A percentile compares a stretch with the other conserved stretches of the same genome.
Evolutionary conservation across 2,888 invertebrate genomes (phyloP).

Genomic region (Hirtodrosophila histrioides): DNA sequence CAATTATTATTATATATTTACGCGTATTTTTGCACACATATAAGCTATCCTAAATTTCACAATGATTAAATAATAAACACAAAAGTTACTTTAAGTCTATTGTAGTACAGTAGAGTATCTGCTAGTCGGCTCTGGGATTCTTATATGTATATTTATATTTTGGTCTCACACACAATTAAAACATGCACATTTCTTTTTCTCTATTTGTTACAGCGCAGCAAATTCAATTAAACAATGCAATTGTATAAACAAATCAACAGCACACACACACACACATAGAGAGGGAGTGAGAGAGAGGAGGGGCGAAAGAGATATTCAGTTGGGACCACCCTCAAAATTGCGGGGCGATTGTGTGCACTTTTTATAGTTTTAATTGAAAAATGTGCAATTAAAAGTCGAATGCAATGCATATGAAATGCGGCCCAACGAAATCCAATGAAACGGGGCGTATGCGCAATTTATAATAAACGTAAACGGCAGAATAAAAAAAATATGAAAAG

Average conservation of each 20-base stretch:
- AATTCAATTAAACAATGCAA: conserved; percentile 75
- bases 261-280: conserved; percentile 22
- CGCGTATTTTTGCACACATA: no score
- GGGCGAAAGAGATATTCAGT: conserved; percentile 3
- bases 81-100: neutral
- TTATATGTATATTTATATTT: neutral
- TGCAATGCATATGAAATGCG: conserved; percentile 47
- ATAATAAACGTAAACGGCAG: conserved; percentile 25
- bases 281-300: neutral
- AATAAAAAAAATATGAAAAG: conserved; percentile 10
- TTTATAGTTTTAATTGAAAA: conserved; percentile 72
- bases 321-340: conserved; percentile 25
- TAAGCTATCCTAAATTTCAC: no score
- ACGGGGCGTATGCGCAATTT: conserved; percentile 66
- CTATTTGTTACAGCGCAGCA: conserved; percentile 54
- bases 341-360: conserved; percentile 18
- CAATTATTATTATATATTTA: no score
- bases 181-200: conserved; percentile 24
- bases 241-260: conserved; percentile 68
- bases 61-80: neutral
- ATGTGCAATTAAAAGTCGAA: conserved; percentile 69
- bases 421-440: conserved; percentile 18
- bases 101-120: neutral
- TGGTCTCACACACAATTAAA: conserved; percentile 18
- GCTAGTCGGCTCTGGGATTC: neutral